Evolutionary conservation across 2,113 vertebrate genomes (phyloP).

Genomic region (Psettodes erumei): DNA sequence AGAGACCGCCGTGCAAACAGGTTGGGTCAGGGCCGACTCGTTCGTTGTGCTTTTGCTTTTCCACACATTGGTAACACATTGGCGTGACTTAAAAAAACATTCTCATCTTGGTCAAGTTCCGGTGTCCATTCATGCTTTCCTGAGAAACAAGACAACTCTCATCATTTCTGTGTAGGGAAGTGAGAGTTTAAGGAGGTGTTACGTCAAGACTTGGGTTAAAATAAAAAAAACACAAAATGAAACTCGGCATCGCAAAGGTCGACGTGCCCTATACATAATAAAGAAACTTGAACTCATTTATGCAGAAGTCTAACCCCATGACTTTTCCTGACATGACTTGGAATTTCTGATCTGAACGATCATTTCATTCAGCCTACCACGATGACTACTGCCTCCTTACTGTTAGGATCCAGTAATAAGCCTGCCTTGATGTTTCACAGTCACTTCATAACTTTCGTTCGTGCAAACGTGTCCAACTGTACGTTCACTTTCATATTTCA

Average conservation of each 20-base stretch:
- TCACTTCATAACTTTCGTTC: background rate
- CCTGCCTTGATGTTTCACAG: background rate
- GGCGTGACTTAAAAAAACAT: background rate
- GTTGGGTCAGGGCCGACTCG: too few species aligned
- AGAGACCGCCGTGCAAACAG: too few species aligned
- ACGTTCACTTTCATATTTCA: too few species aligned
- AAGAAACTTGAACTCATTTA: too few species aligned
- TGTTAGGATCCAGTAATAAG: background rate
- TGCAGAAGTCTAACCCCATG: background rate
- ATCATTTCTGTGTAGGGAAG: background rate
- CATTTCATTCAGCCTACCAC: rapidly evolving
- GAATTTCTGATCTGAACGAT: background rate
- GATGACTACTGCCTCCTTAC: background rate
- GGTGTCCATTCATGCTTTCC: background rate
- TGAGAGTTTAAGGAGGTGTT: background rate
- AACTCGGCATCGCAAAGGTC: too few species aligned
- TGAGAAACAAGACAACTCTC: background rate
- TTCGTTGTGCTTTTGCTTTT: too few species aligned
- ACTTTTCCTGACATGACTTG: too few species aligned
- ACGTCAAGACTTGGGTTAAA: background rate
- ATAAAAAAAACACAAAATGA: background rate
- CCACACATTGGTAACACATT: too few species aligned
- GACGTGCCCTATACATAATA: background rate
- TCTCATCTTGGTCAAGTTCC: background rate
- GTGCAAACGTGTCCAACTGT: background rate